Evolutionary conservation across 2,888 invertebrate genomes (phyloP).

Genomic region (Agriopis aurantiaria): DNA sequence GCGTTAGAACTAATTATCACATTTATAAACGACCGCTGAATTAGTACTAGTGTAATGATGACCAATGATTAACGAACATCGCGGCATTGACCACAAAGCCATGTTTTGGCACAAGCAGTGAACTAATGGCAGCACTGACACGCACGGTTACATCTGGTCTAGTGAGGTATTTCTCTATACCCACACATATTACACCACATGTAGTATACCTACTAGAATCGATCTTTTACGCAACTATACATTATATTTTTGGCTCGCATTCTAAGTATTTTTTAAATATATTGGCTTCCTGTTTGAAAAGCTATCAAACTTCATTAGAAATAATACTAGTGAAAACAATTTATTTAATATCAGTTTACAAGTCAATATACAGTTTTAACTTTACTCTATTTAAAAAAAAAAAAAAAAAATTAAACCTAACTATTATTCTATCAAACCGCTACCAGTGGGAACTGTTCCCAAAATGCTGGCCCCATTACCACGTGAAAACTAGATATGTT

Average conservation of each 20-base stretch:
- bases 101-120: constrained; percentile 12
- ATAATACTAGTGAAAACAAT: background rate
- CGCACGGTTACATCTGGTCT: constrained; percentile 13
- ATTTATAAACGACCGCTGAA: background rate
- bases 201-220: background rate
- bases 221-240: background rate
- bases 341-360: too few relatives aligned
- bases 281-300: constrained; percentile 7
- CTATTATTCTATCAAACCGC: too few relatives aligned
- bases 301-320: background rate
- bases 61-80: constrained; percentile 2
- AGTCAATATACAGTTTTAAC: too few relatives aligned
- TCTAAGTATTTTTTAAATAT: background rate
- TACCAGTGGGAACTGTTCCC: too few relatives aligned
- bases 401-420: too few relatives aligned
- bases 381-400: too few relatives aligned
- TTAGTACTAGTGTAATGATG: background rate
- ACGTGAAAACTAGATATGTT: constrained; percentile 11
- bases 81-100: constrained; percentile 5
- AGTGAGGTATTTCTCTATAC: background rate
- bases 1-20: background rate
- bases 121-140: constrained; percentile 8
- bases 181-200: background rate
- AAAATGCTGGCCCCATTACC: too few relatives aligned
- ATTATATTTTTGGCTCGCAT: background rate